Conservation (phyloP, 2,113 vertebrate genomes). For the Calyptomena viridis region DNA sequence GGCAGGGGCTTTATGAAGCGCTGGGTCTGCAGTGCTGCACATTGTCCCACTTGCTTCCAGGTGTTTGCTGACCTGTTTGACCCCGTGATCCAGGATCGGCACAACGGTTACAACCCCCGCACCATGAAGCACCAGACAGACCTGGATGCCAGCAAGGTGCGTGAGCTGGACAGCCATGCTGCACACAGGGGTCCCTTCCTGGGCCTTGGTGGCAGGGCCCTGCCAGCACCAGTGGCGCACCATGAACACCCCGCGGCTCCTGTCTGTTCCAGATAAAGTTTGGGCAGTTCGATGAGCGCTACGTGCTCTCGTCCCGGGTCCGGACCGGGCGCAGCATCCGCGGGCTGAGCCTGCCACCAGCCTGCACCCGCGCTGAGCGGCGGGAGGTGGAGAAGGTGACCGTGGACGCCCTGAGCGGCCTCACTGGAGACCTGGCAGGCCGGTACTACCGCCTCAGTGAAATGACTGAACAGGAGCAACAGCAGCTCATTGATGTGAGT, state of each 20-base stretch:
- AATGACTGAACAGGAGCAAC: slow-evolving; percentile 82
- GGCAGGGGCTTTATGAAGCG: not conserved
- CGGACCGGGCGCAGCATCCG: slow-evolving; percentile 86
- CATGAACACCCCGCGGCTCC: rapidly evolving
- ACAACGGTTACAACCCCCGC: slow-evolving; percentile 92
- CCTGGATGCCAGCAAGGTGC: slow-evolving; percentile 89
- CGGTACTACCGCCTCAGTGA: slow-evolving; percentile 80
- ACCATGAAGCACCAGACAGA: slow-evolving; percentile 92
- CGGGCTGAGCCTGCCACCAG: slow-evolving; percentile 81
- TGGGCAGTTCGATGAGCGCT: slow-evolving; percentile 90
- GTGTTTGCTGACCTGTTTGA: slow-evolving; percentile 91
- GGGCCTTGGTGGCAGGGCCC: not conserved
- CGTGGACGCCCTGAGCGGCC: slow-evolving; percentile 72
- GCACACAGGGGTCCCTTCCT: rapidly evolving
- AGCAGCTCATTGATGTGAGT: slow-evolving; percentile 85
- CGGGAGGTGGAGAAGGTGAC: slow-evolving; percentile 81
- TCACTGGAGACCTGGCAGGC: slow-evolving; percentile 77
- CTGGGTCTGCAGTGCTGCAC: not conserved
- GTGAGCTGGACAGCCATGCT: not conserved
- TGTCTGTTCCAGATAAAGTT: slow-evolving; percentile 73
- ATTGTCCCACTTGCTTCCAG: slow-evolving; percentile 55
- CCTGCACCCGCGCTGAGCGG: slow-evolving; percentile 79
- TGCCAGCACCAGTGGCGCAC: not conserved
- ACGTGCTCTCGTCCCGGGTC: slow-evolving; percentile 93
- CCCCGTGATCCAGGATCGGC: slow-evolving; percentile 91